Base-by-base conservation (phyloP, 2,113 vertebrate genomes). In the Merops nubicus region DNA sequence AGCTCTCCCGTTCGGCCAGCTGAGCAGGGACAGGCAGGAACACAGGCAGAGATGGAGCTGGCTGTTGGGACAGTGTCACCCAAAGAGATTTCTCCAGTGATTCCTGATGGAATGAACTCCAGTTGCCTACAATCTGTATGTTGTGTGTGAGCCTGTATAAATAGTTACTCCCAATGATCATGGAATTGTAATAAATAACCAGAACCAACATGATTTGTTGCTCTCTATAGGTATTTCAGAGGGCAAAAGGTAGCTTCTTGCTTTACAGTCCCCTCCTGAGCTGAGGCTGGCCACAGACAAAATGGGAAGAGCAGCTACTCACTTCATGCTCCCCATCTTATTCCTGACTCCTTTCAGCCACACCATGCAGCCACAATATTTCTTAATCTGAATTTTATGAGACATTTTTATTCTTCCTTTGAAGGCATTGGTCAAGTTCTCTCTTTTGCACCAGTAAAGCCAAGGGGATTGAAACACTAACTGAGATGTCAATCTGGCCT, bases 101-200 rank as follows among this genome's bases (percentile, higher is more conserved):
- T 91, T 92, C 63, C 54, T 23, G 43, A 25, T 34, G 65, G 36
- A 67, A 95, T 22, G 47, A 47, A 68, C 5, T 60, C 59, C 40
- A 79, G 3, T 36, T 63, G 21, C 47, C 75, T 90, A 47, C 33
- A 77, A 0, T 42, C 25, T 75, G 4, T 22, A 51, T 22, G 17
- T 22, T 70, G 10, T 72, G 18, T 73, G 40, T 64, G 34, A 47
- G 23, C 19, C 64, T 76, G 12, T 85, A 88, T 82, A 88, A 94
- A 96, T 72, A 1, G 3, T 75, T 95, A 85, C 60, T 70, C 16
- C 69, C 48, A 45, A 4, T 45, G n/a, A 78, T 63, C 45, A 68
- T 70, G 40, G 60, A 85, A 84, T 48, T 93, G 62, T 79, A 97
- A 93, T 79, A 88, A 93, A 94, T 81, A 96, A 91, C 62, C 25